These are phyloP conservation scores for Catocala sponsa DNA, from an alignment of 2,888 invertebrate species.

Conservation along the genomic window DNA sequence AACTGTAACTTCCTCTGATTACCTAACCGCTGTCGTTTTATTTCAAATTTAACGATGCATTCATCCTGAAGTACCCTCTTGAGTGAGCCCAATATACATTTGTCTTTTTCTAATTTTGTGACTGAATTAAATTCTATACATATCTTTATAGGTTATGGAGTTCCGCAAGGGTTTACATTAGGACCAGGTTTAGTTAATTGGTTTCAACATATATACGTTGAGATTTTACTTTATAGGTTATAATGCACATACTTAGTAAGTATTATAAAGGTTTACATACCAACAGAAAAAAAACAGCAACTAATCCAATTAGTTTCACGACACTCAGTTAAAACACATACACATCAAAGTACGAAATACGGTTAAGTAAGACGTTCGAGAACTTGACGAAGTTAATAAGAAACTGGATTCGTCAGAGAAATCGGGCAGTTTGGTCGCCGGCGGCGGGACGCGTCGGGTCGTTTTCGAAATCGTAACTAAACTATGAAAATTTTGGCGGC, in stretches of 20 bases:
- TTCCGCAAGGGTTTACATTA: slow-evolving; percentile 40
- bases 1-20: slow-evolving; percentile 72
- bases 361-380: slow-evolving; percentile 67
- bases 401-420: slow-evolving; percentile 79
- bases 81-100: slow-evolving; percentile 30
- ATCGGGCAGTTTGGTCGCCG: slow-evolving; percentile 80
- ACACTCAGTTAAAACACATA: slow-evolving; percentile 71
- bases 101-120: slow-evolving; percentile 21
- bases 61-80: slow-evolving; percentile 23
- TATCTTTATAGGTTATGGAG: slow-evolving; percentile 24
- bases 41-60: slow-evolving; percentile 41
- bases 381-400: slow-evolving; percentile 75
- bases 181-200: slow-evolving; percentile 15
- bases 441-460: slow-evolving; percentile 88
- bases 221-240: neutral
- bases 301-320: slow-evolving; percentile 75
- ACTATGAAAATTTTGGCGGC: slow-evolving; percentile 85
- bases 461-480: slow-evolving; percentile 89
- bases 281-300: slow-evolving; percentile 51
- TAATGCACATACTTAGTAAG: too few species aligned
- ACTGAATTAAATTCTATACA: slow-evolving; percentile 25
- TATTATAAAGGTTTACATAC: slow-evolving; percentile 57
- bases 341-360: slow-evolving; percentile 62
- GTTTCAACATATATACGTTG: slow-evolving; percentile 9
- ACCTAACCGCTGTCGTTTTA: slow-evolving; percentile 64